Percentiles rank a stretch among this genome's conserved stretches.
Conservation (phyloP, 1,140 invertebrate genomes). For the Dendroctonus valens region DNA sequence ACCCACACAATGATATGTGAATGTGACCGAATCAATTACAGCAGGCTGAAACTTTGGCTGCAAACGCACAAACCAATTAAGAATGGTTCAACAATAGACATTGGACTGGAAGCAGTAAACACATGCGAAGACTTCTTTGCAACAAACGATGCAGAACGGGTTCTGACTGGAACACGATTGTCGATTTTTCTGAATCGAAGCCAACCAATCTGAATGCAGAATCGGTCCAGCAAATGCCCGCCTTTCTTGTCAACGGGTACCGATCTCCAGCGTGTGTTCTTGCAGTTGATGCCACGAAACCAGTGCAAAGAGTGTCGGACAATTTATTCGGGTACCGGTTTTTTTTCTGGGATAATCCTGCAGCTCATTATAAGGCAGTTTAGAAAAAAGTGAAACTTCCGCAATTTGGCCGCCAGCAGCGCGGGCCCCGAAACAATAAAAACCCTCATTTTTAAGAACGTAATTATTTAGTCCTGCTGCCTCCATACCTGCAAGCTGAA, state of each 20-base stretch:
- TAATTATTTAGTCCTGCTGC: conserved; percentile 41
- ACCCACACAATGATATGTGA: too few relatives aligned
- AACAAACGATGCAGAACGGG: conserved; percentile 27
- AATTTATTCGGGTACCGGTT: too few relatives aligned
- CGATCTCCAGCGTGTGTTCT: conserved; percentile 4
- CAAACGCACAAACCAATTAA: too few relatives aligned
- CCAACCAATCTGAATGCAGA: conserved; percentile 30
- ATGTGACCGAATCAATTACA: too few relatives aligned
- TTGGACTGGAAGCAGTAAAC: conserved; percentile 6
- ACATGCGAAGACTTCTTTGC: conserved; percentile 16
- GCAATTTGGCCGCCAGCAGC: conserved; percentile 22
- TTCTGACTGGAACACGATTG: conserved; percentile 22
- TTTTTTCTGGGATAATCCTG: too few relatives aligned
- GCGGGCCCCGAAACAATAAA: conserved; percentile 36
- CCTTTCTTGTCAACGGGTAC: conserved; percentile 28
- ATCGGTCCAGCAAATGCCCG: conserved; percentile 19
- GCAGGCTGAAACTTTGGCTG: too few relatives aligned
- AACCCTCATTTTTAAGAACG: conserved; percentile 41
- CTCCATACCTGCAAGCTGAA: conserved; percentile 42
- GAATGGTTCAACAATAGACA: neutral
- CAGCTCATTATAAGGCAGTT: neutral
- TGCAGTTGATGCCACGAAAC: too few relatives aligned
- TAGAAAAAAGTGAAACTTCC: conserved; percentile 31
- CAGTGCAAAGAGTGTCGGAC: too few relatives aligned
- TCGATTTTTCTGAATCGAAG: conserved; percentile 19